Evolutionary conservation across 2,797 vertebrate genomes (phyloP).

Genomic region (Coccyzus lansbergi): DNA sequence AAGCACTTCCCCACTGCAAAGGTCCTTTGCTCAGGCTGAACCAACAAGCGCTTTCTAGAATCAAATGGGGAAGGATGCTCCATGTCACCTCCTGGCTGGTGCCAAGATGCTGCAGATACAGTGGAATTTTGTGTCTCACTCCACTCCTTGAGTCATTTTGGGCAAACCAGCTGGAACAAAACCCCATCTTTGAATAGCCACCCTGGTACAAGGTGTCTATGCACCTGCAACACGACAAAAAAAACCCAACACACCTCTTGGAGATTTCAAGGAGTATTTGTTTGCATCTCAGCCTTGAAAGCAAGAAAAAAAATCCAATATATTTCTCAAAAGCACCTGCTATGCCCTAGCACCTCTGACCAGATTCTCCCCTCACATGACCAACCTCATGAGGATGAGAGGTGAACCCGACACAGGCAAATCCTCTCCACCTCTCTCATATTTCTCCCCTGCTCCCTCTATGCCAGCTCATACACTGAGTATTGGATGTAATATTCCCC

Average conservation of each 20-base stretch:
- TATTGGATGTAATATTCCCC: not conserved
- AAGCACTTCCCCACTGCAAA: not conserved
- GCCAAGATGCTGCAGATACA: not conserved
- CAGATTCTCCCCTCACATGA: not conserved
- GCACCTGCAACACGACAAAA: not conserved
- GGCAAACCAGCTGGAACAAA: not conserved
- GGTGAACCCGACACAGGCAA: rapidly evolving
- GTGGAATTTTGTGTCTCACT: not conserved
- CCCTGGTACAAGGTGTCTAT: not conserved
- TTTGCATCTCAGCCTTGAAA: not conserved
- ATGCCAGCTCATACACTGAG: not conserved
- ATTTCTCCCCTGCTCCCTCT: not conserved
- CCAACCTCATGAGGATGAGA: rapidly evolving
- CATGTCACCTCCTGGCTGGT: not conserved
- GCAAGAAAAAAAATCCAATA: not conserved
- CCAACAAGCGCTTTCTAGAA: not conserved
- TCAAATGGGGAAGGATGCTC: not conserved
- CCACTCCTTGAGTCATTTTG: not conserved
- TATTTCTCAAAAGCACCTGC: not conserved
- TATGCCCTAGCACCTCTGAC: not conserved
- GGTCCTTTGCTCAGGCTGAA: not conserved
- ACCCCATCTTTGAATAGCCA: not conserved
- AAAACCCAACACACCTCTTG: too few species aligned
- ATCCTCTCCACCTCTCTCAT: not conserved
- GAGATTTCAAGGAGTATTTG: not conserved